These are phyloP conservation scores for Echeneis naucrates DNA, from an alignment of 2,797 vertebrate genomes.

Conservation along the genomic window DNA sequence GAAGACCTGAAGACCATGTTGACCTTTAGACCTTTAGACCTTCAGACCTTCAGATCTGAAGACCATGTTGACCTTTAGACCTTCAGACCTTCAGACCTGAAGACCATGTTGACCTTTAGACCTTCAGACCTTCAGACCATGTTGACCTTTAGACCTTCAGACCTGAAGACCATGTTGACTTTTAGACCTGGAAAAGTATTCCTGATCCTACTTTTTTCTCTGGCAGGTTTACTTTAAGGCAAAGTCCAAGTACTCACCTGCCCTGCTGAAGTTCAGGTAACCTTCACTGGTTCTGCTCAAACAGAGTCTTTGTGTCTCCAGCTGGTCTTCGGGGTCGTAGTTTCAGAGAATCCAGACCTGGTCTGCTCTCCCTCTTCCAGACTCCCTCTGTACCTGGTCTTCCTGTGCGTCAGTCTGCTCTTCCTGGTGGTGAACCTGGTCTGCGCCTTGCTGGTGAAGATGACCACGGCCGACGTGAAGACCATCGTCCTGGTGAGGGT, in stretches of 20 bases:
- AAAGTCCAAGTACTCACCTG: constrained; percentile 93
- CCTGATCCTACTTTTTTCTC: background rate
- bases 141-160: too few relatives aligned
- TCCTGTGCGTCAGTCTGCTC: constrained; percentile 88
- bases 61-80: too few relatives aligned
- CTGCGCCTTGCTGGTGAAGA: constrained; percentile 92
- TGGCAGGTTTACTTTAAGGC: constrained; percentile 95
- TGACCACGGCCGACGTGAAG: constrained; percentile 86
- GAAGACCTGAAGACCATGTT: too few relatives aligned
- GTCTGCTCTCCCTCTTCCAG: constrained; percentile 42
- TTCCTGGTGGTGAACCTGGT: constrained; percentile 94
- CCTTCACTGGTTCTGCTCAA: background rate
- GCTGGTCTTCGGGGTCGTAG: too few relatives aligned
- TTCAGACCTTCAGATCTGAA: too few relatives aligned
- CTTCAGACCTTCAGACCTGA: too few relatives aligned
- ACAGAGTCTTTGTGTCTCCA: background rate
- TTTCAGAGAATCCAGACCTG: background rate
- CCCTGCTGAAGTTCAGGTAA: constrained; percentile 93
- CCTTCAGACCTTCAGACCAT: too few relatives aligned
- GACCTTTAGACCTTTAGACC: too few relatives aligned
- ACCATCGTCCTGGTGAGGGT: constrained; percentile 92
- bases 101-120: too few relatives aligned
- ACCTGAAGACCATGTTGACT: too few relatives aligned
- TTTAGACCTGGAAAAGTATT: background rate
- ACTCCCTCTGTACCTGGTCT: constrained; percentile 87